A percentile compares a stretch with the other conserved stretches of the same genome.
phyloP scores from a whole-genome alignment of 1,140 invertebrate species.

The Drosophila novamexicana region DNA sequence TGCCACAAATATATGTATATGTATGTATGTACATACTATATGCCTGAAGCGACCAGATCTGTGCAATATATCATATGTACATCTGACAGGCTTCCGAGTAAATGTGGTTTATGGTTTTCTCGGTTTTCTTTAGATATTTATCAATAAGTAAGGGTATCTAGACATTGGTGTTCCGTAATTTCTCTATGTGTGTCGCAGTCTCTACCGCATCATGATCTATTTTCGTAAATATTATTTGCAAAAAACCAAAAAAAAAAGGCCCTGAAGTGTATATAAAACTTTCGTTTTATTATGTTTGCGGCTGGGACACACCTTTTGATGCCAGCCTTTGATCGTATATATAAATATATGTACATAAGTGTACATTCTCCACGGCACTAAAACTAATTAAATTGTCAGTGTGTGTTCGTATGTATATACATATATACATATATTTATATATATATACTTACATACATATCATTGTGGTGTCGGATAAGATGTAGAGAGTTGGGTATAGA shows the following conservation, averaged over 20 bases:
- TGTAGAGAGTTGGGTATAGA: constrained; percentile 21
- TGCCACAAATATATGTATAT: no score
- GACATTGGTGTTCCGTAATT: not conserved
- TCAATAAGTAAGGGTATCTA: constrained; percentile 2
- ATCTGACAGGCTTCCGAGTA: no score
- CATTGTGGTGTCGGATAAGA: constrained; percentile 52
- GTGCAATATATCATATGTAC: no score
- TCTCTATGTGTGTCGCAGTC: constrained; percentile 51
- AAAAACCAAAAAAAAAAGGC: constrained; percentile 55
- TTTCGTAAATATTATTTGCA: constrained; percentile 74
- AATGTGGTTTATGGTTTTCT: no score
- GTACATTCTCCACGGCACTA: constrained; percentile 26
- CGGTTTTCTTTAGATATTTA: not conserved
- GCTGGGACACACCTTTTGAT: constrained; percentile 55
- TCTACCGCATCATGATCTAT: constrained; percentile 74
- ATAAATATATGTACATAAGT: constrained; percentile 5
- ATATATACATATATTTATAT: constrained; percentile 25
- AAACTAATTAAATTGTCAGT: constrained; percentile 43
- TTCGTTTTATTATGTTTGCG: constrained; percentile 70
- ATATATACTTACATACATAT: constrained; percentile 1
- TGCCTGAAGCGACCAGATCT: no score
- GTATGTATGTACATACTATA: no score
- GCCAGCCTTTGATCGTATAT: constrained; percentile 58
- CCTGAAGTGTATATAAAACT: constrained; percentile 57
- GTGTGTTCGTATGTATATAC: constrained; percentile 7